Percentiles rank a stretch among this genome's conserved stretches.
Evolutionary conservation across 2,113 vertebrate species (phyloP).

Genomic region (Eclectus roratus): DNA sequence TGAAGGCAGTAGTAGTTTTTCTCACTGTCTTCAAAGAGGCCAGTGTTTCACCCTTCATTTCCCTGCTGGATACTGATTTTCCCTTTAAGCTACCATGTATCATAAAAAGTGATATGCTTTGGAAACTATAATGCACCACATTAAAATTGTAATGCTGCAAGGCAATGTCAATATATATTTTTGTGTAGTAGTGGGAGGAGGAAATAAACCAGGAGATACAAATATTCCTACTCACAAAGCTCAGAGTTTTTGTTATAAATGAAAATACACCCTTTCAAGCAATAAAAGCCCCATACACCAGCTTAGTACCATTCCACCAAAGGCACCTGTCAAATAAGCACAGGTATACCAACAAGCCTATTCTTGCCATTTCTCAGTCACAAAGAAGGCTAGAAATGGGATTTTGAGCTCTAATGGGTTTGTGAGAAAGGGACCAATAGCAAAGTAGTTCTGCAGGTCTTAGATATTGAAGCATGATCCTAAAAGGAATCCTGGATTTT

Average conservation of each 20-base stretch:
- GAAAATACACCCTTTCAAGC: not conserved
- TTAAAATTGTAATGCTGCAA: constrained; percentile 5
- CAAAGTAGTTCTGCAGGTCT: not conserved
- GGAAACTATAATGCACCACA: not conserved
- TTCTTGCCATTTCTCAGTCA: not conserved
- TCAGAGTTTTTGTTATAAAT: not conserved
- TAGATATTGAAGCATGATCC: not conserved
- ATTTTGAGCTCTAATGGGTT: not conserved
- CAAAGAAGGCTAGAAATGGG: not conserved
- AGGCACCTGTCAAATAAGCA: not conserved
- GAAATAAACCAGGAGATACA: not conserved
- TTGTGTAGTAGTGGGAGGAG: not conserved
- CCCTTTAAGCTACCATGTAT: constrained; percentile 21
- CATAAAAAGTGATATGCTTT: constrained; percentile 13
- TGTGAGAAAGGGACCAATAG: not conserved
- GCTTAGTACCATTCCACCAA: not conserved
- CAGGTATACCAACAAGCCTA: not conserved
- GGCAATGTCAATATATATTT: constrained; percentile 17
- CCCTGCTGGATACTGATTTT: constrained; percentile 24
- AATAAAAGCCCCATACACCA: not conserved
- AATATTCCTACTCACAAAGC: not conserved
- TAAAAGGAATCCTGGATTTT: not conserved
- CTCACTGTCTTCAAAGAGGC: not conserved
- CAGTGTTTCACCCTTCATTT: constrained; percentile 13
- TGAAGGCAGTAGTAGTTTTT: constrained; percentile 33